Percentiles rank a stretch among this genome's conserved stretches.
Conservation (phyloP, 1,140 invertebrate species). For the Melitaea cinxia region DNA sequence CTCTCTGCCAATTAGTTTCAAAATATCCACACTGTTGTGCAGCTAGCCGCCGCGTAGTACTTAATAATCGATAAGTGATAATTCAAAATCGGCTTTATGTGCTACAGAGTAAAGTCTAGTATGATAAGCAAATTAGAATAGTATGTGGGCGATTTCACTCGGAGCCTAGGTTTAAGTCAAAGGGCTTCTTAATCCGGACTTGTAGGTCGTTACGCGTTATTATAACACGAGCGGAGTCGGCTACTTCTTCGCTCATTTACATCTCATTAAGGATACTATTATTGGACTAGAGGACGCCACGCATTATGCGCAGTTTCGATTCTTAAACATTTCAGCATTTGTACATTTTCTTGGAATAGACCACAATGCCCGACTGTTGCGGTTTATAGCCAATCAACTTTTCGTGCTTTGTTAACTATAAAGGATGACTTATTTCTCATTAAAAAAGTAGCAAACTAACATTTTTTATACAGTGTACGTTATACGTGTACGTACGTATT, state of each 20-base stretch:
- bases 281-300: slow-evolving; percentile 62
- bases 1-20: slow-evolving; percentile 81
- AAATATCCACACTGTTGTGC: slow-evolving; percentile 80
- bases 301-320: slow-evolving; percentile 31
- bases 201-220: slow-evolving; percentile 81
- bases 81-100: slow-evolving; percentile 41
- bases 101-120: slow-evolving; percentile 34
- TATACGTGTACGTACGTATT: too few relatives aligned
- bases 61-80: slow-evolving; percentile 44
- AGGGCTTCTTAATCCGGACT: slow-evolving; percentile 80
- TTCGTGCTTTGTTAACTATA: background rate
- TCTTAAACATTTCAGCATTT: slow-evolving; percentile 24
- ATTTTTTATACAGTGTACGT: too few relatives aligned
- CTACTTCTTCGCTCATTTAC: slow-evolving; percentile 80
- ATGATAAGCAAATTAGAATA: slow-evolving; percentile 11
- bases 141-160: slow-evolving; percentile 56
- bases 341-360: slow-evolving; percentile 26
- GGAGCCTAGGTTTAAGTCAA: slow-evolving; percentile 75
- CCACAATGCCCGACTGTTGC: slow-evolving; percentile 22
- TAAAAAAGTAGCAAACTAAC: too few relatives aligned
- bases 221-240: slow-evolving; percentile 74
- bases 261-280: slow-evolving; percentile 79
- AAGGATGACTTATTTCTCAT: too few relatives aligned
- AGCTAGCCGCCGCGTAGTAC: slow-evolving; percentile 63
- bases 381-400: slow-evolving; percentile 14